A percentile compares a stretch with the other conserved stretches of the same genome.
Conservation (phyloP, 2,888 invertebrate species). For the Alloplasta piceator region DNA sequence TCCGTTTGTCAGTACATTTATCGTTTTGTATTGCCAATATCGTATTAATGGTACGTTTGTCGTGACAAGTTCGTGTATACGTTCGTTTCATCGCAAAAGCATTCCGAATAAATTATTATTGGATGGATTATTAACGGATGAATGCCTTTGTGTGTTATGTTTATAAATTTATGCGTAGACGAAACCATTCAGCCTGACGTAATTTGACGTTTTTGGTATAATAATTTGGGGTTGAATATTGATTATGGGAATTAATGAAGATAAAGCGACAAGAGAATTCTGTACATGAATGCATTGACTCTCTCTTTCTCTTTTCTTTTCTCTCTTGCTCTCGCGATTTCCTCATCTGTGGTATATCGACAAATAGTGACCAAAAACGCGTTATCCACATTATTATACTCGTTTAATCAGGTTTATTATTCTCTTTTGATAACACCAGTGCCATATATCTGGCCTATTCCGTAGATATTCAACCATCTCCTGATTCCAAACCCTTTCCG, state of each 20-base stretch:
- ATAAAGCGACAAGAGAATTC: constrained; percentile 6
- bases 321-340: not conserved
- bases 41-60: constrained; percentile 28
- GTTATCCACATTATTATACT: not conserved
- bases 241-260: constrained; percentile 18
- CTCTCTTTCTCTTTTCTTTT: not conserved
- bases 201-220: not conserved
- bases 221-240: constrained; percentile 6
- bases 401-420: not conserved
- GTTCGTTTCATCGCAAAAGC: constrained; percentile 1
- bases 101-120: constrained; percentile 26
- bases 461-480: too few relatives aligned
- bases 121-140: constrained; percentile 41
- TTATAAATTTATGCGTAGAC: not conserved
- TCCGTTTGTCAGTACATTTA: constrained; percentile 16
- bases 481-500: too few relatives aligned
- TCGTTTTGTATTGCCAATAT: constrained; percentile 13
- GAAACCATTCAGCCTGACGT: not conserved
- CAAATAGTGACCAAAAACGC: too few relatives aligned
- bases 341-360: too few relatives aligned
- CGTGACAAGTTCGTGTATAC: constrained; percentile 37
- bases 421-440: too few relatives aligned
- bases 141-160: not conserved
- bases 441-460: too few relatives aligned
- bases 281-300: constrained; percentile 11